These are phyloP conservation scores for Nycticorax nycticorax DNA, from an alignment of 2,113 vertebrate species.

Conservation along the genomic window DNA sequence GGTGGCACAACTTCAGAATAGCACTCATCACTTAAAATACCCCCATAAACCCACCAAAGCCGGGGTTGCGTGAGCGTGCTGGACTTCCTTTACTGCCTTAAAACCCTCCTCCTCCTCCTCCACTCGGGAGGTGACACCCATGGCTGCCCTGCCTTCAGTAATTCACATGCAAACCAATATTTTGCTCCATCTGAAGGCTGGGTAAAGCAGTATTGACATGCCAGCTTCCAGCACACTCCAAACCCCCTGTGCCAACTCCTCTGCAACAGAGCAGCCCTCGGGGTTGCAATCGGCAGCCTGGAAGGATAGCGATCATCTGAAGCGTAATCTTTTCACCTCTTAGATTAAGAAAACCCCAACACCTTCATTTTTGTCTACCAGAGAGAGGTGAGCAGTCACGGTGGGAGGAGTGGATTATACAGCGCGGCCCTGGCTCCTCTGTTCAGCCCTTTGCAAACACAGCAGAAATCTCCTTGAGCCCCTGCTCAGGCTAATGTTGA, in stretches of 20 bases:
- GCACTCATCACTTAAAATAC: background rate
- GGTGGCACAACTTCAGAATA: conserved; percentile 33
- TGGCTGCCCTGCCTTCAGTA: background rate
- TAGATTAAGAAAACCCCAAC: background rate
- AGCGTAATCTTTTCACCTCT: background rate
- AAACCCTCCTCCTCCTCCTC: background rate
- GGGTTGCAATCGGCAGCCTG: background rate
- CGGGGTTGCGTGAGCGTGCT: accelerated
- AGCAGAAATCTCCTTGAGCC: background rate
- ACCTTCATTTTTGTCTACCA: background rate
- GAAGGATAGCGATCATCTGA: background rate
- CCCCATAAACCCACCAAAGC: background rate
- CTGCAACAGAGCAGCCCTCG: conserved; percentile 27
- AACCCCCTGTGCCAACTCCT: background rate
- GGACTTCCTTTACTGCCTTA: background rate
- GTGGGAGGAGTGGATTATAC: background rate
- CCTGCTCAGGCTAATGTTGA: accelerated
- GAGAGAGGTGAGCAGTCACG: background rate
- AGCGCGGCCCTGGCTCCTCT: background rate
- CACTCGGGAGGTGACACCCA: background rate
- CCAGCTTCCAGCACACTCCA: conserved; percentile 17
- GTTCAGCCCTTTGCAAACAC: background rate
- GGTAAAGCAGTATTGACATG: background rate
- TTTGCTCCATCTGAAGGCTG: background rate
- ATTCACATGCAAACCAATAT: background rate